Evolutionary conservation across 23 tunicate genomes (phyloP), one percentile per base, ranked within the genome.

Genomic region (Phallusia fumigata): DNA sequence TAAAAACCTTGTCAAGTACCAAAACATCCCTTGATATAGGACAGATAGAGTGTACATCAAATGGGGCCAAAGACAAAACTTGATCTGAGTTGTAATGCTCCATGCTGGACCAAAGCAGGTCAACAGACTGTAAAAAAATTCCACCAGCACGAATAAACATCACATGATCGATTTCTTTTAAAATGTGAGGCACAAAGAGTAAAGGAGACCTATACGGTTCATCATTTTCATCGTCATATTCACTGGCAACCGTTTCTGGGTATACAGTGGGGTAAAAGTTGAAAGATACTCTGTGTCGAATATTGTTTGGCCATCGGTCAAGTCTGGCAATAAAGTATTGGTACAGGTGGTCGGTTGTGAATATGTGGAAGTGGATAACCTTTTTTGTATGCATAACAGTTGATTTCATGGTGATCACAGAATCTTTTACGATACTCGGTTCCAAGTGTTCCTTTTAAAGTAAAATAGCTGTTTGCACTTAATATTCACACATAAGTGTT

Each of bases 361-460:
- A 89, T 52, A 89, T 84, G 35, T 89, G 94, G 74, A 89, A 89
- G 76, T 89, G 94, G 52, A 89, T 84, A 31, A 84, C 76, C 51
- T 76, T 79, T 80, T 80, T 89, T 53, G 94, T 74, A 22, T 73
- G 65, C 82, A 89, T 31, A 21, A 88, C 78, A 53, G 85, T 88
- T 24, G 89, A 85, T 65, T 89, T 89, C 94, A 89, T 89, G 36
- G 87, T 89, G 69, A 58, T 16, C 28, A 58, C 69, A 21, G 69
- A 11, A 58, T 58, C 69, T 24, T 58, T 58, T 16, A 58, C 69
- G 13, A 58, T 24, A 5, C 28, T 24, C 3, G 69, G 69, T 58
- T 58, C 69, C 69, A 58, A 22, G 28, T 58, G 28, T 24, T 58
- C 69, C 69, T 58, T n/a, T n/a, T n/a, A n/a, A n/a, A n/a, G 28